Evolutionary conservation across 2,797 vertebrate species (phyloP).

Genomic region (Odontamblyopus rebecca): DNA sequence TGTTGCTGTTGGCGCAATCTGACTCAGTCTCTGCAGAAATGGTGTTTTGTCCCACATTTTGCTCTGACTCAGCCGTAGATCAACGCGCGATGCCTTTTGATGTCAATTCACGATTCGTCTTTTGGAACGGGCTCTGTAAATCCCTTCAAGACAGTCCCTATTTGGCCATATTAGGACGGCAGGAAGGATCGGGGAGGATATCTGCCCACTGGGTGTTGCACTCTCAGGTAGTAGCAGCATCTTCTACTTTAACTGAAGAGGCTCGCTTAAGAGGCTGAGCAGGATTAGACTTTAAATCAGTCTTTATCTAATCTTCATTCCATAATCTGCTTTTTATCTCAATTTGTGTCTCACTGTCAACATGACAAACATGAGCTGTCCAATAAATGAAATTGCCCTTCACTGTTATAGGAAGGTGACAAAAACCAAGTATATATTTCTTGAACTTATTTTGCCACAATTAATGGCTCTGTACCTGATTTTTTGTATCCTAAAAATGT

Average conservation of each 20-base stretch:
- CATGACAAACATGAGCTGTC: slow-evolving; percentile 27
- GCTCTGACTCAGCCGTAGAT: slow-evolving; percentile 57
- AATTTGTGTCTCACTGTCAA: slow-evolving; percentile 48
- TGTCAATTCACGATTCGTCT: slow-evolving; percentile 53
- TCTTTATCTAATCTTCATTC: slow-evolving; percentile 60
- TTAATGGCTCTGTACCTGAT: no score
- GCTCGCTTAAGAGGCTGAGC: slow-evolving; percentile 50
- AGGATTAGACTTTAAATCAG: slow-evolving; percentile 56
- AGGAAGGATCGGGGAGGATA: slow-evolving; percentile 37
- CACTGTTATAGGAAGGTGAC: slow-evolving; percentile 23
- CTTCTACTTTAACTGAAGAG: slow-evolving; percentile 19
- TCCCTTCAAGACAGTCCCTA: slow-evolving; percentile 41
- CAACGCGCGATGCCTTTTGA: slow-evolving; percentile 45
- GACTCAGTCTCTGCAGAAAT: slow-evolving; percentile 54
- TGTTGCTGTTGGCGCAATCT: slow-evolving; percentile 48
- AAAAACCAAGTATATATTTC: background rate
- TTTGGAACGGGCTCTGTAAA: slow-evolving; percentile 35
- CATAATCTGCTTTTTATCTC: slow-evolving; percentile 58
- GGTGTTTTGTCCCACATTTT: slow-evolving; percentile 54
- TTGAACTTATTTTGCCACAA: no score
- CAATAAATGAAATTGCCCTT: slow-evolving; percentile 58
- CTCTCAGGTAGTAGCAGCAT: slow-evolving; percentile 13
- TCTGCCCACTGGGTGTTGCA: slow-evolving; percentile 48
- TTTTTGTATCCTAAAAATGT: no score
- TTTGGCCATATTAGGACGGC: slow-evolving; percentile 63